Percentiles rank a stretch among this genome's conserved stretches.
phyloP scores from a whole-genome alignment of 2,888 invertebrate genomes.

The Drosophila maculinotata region DNA sequence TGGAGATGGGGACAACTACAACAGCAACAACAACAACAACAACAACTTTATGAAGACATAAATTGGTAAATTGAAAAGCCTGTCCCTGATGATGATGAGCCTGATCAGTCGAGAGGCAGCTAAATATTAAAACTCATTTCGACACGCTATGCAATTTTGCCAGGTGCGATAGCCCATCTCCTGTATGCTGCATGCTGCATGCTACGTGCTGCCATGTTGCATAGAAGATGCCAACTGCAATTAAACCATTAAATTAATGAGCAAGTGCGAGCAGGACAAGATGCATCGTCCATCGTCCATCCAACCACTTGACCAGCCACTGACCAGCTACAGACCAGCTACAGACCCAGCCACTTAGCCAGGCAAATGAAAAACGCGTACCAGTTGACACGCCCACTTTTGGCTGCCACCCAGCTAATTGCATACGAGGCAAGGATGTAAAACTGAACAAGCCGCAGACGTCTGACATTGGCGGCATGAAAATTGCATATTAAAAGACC shows the following conservation, averaged over 20 bases:
- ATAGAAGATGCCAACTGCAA: slow-evolving; percentile 50
- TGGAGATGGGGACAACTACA: background rate
- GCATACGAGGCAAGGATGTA: slow-evolving; percentile 33
- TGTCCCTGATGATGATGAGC: slow-evolving; percentile 51
- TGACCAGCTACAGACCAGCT: background rate
- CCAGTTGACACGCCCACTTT: slow-evolving; percentile 60
- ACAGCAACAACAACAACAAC: slow-evolving; percentile 8
- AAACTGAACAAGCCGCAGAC: slow-evolving; percentile 11
- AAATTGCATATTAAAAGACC: slow-evolving; percentile 62
- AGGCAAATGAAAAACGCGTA: slow-evolving; percentile 73
- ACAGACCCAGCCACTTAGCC: slow-evolving; percentile 42
- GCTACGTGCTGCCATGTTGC: slow-evolving; percentile 14
- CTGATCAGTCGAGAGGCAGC: slow-evolving; percentile 55
- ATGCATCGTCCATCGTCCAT: slow-evolving; percentile 31
- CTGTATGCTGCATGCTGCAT: background rate
- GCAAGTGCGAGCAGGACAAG: slow-evolving; percentile 56
- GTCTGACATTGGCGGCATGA: slow-evolving; percentile 39
- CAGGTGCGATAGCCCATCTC: background rate
- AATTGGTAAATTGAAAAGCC: slow-evolving; percentile 76
- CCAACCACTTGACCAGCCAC: slow-evolving; percentile 6
- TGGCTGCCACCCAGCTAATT: slow-evolving; percentile 72
- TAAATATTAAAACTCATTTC: slow-evolving; percentile 60
- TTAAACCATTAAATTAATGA: slow-evolving; percentile 80
- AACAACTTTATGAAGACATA: slow-evolving; percentile 75
- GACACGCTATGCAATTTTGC: slow-evolving; percentile 51